Evolutionary conservation across 2,113 vertebrate genomes (phyloP).

Genomic region (Rynchops niger): DNA sequence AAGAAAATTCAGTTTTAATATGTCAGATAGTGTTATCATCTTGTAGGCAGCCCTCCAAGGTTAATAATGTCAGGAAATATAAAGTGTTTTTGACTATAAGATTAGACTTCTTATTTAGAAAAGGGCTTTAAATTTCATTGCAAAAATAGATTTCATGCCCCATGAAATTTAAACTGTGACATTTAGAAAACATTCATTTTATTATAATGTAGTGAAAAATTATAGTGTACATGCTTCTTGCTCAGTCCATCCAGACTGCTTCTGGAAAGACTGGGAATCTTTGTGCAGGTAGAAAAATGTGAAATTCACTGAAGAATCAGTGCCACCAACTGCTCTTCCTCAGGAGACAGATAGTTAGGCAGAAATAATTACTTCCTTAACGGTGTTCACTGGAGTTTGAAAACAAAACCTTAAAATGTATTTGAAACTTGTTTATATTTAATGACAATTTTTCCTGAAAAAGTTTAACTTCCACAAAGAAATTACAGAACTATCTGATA

Average conservation of each 20-base stretch:
- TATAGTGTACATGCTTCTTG: constrained; percentile 39
- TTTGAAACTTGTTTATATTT: constrained; percentile 12
- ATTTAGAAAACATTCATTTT: constrained; percentile 75
- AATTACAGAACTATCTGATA: not conserved
- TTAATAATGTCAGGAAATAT: constrained; percentile 73
- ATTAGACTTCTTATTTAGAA: constrained; percentile 71
- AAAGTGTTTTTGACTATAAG: constrained; percentile 66
- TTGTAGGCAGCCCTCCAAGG: constrained; percentile 63
- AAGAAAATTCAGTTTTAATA: constrained; percentile 67
- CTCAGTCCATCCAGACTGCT: constrained; percentile 54
- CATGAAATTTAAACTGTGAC: constrained; percentile 77
- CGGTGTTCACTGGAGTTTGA: constrained; percentile 8
- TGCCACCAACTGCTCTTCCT: constrained; percentile 37
- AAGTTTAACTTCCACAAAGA: not conserved
- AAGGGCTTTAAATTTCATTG: constrained; percentile 75
- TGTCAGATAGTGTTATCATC: constrained; percentile 68
- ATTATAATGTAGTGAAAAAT: constrained; percentile 73
- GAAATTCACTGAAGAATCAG: not conserved
- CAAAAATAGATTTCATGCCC: constrained; percentile 73
- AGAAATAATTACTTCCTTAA: constrained; percentile 54
- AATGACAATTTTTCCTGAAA: not conserved
- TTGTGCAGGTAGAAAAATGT: constrained; percentile 46
- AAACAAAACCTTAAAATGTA: not conserved
- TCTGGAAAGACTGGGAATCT: constrained; percentile 36
- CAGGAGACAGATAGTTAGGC: not conserved